Evolutionary conservation across 2,797 vertebrate species (phyloP).

Genomic region (Takifugu ocellatus): DNA sequence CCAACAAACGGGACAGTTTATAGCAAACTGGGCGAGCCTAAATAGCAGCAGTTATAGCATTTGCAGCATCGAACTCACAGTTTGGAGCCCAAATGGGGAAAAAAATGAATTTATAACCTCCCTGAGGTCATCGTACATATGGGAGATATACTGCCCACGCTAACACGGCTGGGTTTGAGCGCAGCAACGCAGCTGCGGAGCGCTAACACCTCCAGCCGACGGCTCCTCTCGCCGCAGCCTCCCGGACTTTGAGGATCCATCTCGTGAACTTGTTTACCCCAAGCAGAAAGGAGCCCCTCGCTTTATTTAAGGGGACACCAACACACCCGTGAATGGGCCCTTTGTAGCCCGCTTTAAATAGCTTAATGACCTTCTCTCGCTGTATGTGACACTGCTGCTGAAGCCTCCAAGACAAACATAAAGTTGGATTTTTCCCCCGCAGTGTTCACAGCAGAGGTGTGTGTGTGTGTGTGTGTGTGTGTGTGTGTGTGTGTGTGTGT

Average conservation of each 20-base stretch:
- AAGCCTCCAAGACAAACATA: constrained; percentile 61
- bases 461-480: constrained; percentile 28
- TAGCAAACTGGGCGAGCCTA: too few species aligned
- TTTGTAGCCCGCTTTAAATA: constrained; percentile 60
- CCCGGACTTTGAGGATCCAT: constrained; percentile 39
- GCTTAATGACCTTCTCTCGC: constrained; percentile 43
- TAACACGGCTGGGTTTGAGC: constrained; percentile 27
- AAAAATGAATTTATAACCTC: too few species aligned
- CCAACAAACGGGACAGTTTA: too few species aligned
- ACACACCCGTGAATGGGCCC: constrained; percentile 45
- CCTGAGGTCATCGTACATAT: too few species aligned
- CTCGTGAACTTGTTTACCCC: constrained; percentile 53
- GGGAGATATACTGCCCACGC: too few species aligned
- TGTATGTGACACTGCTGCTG: constrained; percentile 29
- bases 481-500: constrained; percentile 38
- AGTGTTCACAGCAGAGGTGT: constrained; percentile 30
- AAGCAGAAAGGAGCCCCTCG: constrained; percentile 39
- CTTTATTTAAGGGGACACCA: constrained; percentile 60
- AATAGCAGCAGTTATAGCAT: too few species aligned
- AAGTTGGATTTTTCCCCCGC: constrained; percentile 62
- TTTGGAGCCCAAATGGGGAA: too few species aligned
- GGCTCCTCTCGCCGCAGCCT: too few species aligned
- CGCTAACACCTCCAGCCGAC: constrained; percentile 14
- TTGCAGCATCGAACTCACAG: too few species aligned
- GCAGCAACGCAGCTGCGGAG: constrained; percentile 19